These are phyloP conservation scores for Pseudomyrmex concolor DNA, from an alignment of 1,140 invertebrate genomes.

Conservation along the genomic window DNA sequence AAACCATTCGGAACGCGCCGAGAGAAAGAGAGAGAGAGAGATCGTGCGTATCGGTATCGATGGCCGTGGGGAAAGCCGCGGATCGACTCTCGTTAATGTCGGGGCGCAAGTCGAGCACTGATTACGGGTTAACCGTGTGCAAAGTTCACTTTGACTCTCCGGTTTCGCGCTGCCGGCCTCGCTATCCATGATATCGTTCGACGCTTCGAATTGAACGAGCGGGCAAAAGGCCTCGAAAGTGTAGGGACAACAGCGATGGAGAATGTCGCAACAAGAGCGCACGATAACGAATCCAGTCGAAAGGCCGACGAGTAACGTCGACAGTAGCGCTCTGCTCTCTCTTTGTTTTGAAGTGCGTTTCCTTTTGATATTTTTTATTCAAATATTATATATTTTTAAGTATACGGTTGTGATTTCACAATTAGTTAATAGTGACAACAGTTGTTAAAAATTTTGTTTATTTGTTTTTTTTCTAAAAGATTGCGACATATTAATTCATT, in stretches of 20 bases:
- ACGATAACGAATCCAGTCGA: background rate
- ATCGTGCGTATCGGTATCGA: slow-evolving; percentile 60
- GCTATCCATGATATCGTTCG: slow-evolving; percentile 7
- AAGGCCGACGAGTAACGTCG: background rate
- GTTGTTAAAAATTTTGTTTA: background rate
- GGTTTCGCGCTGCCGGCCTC: slow-evolving; percentile 32
- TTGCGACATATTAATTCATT: slow-evolving; percentile 18
- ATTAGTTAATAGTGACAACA: no score
- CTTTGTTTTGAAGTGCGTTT: background rate
- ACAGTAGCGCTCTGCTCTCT: background rate
- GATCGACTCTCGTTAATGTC: slow-evolving; percentile 54
- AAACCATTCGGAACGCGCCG: slow-evolving; percentile 52
- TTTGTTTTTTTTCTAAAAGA: background rate
- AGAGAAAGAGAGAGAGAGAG: slow-evolving; percentile 28
- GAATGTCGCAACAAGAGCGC: background rate
- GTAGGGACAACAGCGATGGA: background rate
- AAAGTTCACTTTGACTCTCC: slow-evolving; percentile 60
- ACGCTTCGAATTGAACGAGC: slow-evolving; percentile 31
- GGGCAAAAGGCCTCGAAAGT: slow-evolving; percentile 9
- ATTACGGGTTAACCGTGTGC: slow-evolving; percentile 57
- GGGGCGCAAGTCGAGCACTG: slow-evolving; percentile 43
- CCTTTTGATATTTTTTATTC: no score
- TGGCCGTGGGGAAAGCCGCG: slow-evolving; percentile 50
- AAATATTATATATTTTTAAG: no score
- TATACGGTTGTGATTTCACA: no score